Evolutionary conservation across 1,140 invertebrate species (phyloP).

Genomic region (Caerostris extrusa): DNA sequence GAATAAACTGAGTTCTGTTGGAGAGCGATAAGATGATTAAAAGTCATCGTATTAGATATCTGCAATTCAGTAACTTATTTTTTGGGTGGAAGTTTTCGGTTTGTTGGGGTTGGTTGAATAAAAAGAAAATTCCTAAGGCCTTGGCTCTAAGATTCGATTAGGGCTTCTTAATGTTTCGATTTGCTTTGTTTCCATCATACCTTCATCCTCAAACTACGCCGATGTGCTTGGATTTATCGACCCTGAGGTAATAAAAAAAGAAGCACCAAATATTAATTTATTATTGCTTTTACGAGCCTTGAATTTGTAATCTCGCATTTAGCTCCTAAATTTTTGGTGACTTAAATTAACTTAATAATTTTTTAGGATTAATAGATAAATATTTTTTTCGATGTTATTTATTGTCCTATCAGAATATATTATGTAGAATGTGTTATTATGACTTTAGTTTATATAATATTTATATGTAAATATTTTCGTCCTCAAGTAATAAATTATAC

Average conservation of each 20-base stretch:
- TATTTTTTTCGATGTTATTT: no score
- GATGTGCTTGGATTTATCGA: background rate
- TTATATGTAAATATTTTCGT: no score
- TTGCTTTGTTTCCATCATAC: conserved; percentile 3
- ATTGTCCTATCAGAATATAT: no score
- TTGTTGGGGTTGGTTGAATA: background rate
- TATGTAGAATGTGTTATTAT: no score
- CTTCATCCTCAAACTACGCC: background rate
- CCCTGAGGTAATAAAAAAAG: background rate
- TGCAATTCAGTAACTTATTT: conserved; percentile 50
- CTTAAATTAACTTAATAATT: no score
- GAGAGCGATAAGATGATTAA: conserved; percentile 69
- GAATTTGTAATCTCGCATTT: background rate
- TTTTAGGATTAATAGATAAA: no score
- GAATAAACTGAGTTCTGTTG: conserved; percentile 1
- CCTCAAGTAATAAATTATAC: no score
- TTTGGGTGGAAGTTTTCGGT: background rate
- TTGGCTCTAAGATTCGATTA: conserved; percentile 53
- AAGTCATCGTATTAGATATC: conserved; percentile 54
- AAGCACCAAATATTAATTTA: background rate
- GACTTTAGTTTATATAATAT: no score
- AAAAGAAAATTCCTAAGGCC: background rate
- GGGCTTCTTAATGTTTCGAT: conserved; percentile 5
- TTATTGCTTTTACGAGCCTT: background rate
- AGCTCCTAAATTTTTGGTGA: no score